Base-by-base conservation (phyloP, 2,113 vertebrate genomes). In the Cichladusa arquata region DNA sequence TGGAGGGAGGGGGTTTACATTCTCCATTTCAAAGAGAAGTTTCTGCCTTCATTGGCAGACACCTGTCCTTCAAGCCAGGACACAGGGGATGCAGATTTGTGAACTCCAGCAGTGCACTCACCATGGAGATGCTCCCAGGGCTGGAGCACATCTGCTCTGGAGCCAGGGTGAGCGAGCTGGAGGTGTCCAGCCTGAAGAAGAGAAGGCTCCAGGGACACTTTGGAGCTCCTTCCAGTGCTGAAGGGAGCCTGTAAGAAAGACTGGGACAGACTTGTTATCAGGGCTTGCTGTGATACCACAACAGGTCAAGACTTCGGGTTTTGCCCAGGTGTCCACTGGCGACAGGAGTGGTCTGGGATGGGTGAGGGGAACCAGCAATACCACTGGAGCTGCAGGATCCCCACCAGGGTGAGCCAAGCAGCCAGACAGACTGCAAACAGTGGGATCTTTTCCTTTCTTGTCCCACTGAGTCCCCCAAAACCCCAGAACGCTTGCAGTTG, bases 271-370 rank as follows among this genome's bases (percentile, higher is more conserved):
- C 5, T 12, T 19, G 13, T 54, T 19, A 12, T 13, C 62, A 48
- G 20, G 31, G 14, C 9, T 34, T 29, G 78, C 17, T 45, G 78
- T 16, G 48, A 23, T 7, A 34, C 12, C n/a, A 28, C 25, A 33
- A 9, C 31, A 31, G 34, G 12, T 8, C 34, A 36, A 69, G 65
- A 28, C 20, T 26, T 77, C 57, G 38, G 53, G 51, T 25, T 77
- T 66, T 48, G 29, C 62, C 64, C 64, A n/a, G 54, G 34, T 3
- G 0, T 36, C 31, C 34, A 29, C 42, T 65, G 13, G 50, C 0
- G 1, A 64, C 33, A 81, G 38, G 51, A 38, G 15, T 0, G 1
- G 7, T 31, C 51, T 65, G 22, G 64, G 38, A 3, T 14, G 31
- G 60, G 53, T 42, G 80, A 19, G 74, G 23, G 40, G 38, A 90